Evolutionary conservation across 2,797 vertebrate genomes (phyloP).

Genomic region (Sebastes goodei): DNA sequence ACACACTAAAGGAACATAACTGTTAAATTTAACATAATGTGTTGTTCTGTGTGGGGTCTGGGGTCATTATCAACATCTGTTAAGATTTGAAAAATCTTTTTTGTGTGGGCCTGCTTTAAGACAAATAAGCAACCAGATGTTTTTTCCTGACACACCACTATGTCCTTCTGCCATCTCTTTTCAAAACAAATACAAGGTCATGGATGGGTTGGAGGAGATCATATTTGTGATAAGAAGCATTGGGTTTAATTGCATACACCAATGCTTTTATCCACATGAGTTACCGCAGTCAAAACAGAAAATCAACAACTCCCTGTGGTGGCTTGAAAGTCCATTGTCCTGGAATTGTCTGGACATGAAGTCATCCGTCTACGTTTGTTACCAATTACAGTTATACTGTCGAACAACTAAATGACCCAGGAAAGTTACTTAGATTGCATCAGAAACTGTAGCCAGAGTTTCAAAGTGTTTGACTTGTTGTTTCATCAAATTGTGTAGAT

Average conservation of each 20-base stretch:
- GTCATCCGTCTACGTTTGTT: not conserved
- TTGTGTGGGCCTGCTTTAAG: no score
- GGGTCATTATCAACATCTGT: no score
- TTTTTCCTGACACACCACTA: not conserved
- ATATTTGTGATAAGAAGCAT: not conserved
- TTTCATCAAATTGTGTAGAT: constrained; percentile 8
- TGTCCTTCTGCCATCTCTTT: not conserved
- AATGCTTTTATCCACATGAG: not conserved
- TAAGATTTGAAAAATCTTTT: no score
- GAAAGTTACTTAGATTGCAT: not conserved
- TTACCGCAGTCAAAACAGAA: not conserved
- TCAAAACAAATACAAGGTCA: not conserved
- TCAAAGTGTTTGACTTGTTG: not conserved
- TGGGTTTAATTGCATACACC: not conserved
- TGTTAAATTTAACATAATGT: no score
- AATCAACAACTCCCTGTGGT: not conserved
- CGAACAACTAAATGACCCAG: not conserved
- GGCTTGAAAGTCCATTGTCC: not conserved
- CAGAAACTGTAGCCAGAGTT: not conserved
- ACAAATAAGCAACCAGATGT: not conserved
- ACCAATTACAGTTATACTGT: not conserved
- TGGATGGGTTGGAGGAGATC: not conserved
- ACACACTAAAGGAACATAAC: no score
- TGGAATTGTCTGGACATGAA: not conserved
- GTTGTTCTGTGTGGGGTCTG: no score